Evolutionary conservation across 2,113 vertebrate species (phyloP).

Genomic region (Nanorana parkeri): DNA sequence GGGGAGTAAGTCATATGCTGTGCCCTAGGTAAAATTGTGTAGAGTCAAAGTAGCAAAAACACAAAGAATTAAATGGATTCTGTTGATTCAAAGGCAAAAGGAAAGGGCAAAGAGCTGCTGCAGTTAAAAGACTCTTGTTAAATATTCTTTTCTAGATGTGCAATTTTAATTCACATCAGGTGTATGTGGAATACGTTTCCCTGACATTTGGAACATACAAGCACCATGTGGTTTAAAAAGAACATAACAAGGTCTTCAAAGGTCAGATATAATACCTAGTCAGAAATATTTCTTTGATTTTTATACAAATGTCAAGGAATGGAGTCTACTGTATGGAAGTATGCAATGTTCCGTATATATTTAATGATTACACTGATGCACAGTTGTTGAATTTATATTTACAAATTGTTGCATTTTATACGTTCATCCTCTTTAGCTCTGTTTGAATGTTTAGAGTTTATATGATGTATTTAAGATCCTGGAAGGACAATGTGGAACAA

Average conservation of each 20-base stretch:
- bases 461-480: not conserved
- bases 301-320: constrained; percentile 11
- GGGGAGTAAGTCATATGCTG: not conserved
- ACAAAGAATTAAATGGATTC: not conserved
- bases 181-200: constrained; percentile 16
- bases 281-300: not conserved
- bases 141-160: not conserved
- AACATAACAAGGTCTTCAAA: constrained; percentile 35
- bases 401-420: not conserved
- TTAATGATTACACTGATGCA: no score
- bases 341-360: not conserved
- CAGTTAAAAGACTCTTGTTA: not conserved
- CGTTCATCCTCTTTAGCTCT: not conserved
- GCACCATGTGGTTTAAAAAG: constrained; percentile 5
- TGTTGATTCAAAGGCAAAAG: not conserved
- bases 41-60: not conserved
- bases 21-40: not conserved
- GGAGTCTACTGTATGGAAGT: not conserved
- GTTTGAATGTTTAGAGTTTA: not conserved
- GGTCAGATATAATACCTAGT: constrained; percentile 24
- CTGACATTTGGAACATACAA: constrained; percentile 27
- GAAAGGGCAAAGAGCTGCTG: not conserved
- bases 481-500: not conserved
- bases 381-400: not conserved
- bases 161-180: not conserved